These are phyloP conservation scores for Caenorhabditis sp. DNA, from an alignment of 2,888 invertebrate species.

Conservation along the genomic window DNA sequence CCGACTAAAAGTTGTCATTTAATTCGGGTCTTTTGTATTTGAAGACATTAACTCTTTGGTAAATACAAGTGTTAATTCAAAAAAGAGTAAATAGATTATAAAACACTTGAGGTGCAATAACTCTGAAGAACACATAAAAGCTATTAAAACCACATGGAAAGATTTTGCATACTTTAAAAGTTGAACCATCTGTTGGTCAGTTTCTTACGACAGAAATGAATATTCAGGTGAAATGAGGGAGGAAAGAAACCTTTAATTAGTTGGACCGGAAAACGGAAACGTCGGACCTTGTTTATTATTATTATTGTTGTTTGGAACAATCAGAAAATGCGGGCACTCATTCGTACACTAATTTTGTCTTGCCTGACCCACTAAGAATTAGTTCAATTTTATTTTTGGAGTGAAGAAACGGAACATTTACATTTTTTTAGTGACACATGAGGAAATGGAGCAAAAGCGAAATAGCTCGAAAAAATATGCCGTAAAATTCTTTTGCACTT, in stretches of 20 bases:
- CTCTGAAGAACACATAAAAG: not conserved
- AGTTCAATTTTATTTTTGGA: no score
- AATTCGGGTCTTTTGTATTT: not conserved
- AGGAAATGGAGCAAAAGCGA: no score
- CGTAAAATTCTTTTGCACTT: no score
- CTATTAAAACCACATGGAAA: not conserved
- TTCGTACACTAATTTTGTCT: no score
- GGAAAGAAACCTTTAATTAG: not conserved
- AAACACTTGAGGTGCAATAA: not conserved
- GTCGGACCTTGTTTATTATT: no score
- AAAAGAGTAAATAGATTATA: constrained; percentile 1
- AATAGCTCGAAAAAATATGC: no score
- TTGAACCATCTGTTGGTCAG: not conserved
- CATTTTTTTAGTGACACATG: no score
- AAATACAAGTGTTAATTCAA: constrained; percentile 17
- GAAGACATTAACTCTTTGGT: constrained; percentile 41
- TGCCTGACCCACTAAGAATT: no score
- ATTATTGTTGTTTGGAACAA: no score
- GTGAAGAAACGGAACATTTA: no score
- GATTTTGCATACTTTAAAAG: not conserved
- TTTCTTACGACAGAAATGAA: not conserved
- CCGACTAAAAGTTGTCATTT: not conserved
- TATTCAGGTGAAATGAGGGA: not conserved
- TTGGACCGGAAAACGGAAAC: not conserved
- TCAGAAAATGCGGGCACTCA: no score